These are phyloP conservation scores for Ctenopoma kingsleyae DNA, from an alignment of 2,797 vertebrate genomes.

Conservation along the genomic window DNA sequence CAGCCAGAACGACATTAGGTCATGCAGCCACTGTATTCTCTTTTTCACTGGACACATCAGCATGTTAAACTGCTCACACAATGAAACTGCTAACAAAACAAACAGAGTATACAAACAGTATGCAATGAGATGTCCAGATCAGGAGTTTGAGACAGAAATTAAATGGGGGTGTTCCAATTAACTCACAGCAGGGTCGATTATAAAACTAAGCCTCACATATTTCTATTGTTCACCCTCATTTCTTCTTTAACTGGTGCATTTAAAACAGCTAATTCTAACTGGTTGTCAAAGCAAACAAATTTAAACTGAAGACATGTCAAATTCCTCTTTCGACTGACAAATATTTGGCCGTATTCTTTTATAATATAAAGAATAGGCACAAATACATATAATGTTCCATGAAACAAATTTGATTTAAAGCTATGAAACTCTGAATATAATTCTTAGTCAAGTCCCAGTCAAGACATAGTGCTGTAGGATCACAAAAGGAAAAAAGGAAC, in stretches of 20 bases:
- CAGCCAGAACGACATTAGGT: constrained; percentile 32
- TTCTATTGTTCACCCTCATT: background rate
- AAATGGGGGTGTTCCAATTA: background rate
- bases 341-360: background rate
- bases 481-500: background rate
- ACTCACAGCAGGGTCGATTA: background rate
- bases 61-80: background rate
- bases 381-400: background rate
- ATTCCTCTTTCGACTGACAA: background rate
- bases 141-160: background rate
- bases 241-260: background rate
- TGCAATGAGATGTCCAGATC: constrained; percentile 3
- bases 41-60: constrained; percentile 24
- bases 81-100: constrained; percentile 17
- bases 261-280: background rate
- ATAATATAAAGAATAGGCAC: background rate
- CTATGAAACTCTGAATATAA: background rate
- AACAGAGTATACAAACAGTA: background rate
- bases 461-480: background rate
- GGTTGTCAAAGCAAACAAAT: constrained; percentile 10
- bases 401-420: background rate
- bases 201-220: background rate
- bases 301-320: background rate
- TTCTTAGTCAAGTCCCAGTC: constrained; percentile 2
- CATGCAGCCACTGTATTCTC: constrained; percentile 22